phyloP scores from a whole-genome alignment of 2,797 vertebrate species.

The Leuciscus waleckii region DNA sequence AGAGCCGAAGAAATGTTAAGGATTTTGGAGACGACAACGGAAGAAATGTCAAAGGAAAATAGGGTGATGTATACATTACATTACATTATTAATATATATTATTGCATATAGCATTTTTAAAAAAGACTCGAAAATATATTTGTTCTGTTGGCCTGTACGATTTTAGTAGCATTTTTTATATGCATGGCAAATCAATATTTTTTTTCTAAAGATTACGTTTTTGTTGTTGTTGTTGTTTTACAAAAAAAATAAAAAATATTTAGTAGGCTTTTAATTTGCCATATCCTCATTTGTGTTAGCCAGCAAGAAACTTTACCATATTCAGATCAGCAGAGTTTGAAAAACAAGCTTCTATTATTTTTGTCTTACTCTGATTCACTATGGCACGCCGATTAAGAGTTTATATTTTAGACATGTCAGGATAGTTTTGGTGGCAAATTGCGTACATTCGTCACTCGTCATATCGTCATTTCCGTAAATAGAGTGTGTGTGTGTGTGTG shows the following conservation, averaged over 20 bases:
- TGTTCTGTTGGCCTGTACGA: neutral
- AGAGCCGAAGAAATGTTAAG: neutral
- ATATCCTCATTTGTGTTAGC: neutral
- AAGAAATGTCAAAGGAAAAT: conserved; percentile 33
- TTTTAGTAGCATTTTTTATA: neutral
- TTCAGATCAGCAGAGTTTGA: neutral
- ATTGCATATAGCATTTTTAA: neutral
- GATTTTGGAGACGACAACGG: neutral
- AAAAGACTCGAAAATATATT: neutral
- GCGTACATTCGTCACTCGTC: no score
- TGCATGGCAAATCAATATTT: neutral
- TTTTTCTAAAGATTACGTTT: neutral
- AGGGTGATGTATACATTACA: neutral
- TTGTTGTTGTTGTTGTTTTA: neutral
- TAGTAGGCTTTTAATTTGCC: neutral
- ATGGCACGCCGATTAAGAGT: neutral
- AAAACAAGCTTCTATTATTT: neutral
- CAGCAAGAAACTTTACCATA: neutral
- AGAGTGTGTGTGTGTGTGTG: no score
- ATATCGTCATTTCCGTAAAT: no score
- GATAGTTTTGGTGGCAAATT: no score
- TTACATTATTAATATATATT: neutral
- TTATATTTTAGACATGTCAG: neutral
- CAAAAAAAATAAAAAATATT: neutral
- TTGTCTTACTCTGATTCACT: neutral